Evolutionary conservation across 2,888 invertebrate species (phyloP).

Genomic region (Priocnemis perturbator): DNA sequence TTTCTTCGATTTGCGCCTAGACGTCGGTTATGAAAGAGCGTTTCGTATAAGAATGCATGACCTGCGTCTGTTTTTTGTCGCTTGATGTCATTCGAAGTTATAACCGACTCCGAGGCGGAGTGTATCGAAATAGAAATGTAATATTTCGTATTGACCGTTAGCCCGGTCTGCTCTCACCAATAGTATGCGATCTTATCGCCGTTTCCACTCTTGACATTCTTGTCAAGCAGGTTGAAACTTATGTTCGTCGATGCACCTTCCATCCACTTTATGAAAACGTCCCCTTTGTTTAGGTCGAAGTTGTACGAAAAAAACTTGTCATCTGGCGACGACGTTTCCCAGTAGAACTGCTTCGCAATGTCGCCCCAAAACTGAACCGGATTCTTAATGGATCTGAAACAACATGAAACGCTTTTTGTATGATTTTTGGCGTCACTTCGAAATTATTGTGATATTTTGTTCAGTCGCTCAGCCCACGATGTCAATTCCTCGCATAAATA

Average conservation of each 20-base stretch:
- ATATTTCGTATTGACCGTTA: neutral
- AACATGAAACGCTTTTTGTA: neutral
- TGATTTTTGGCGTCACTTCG: neutral
- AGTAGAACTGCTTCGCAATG: conserved; percentile 94
- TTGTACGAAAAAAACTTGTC: conserved; percentile 92
- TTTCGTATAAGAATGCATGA: no score
- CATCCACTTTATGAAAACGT: conserved; percentile 95
- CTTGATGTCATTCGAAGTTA: no score
- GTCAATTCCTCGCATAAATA: neutral
- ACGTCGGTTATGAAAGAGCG: no score
- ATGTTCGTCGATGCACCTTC: conserved; percentile 96
- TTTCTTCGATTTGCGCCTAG: no score
- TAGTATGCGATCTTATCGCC: conserved; percentile 95
- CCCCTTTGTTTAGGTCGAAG: conserved; percentile 92
- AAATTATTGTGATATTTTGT: neutral
- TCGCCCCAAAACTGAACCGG: conserved; percentile 96
- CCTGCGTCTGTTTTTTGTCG: no score
- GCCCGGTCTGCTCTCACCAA: conserved; percentile 80
- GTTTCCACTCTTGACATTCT: conserved; percentile 90
- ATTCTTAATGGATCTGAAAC: conserved; percentile 84
- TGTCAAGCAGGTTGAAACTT: conserved; percentile 95
- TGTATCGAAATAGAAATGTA: neutral
- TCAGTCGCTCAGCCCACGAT: neutral
- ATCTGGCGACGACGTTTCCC: conserved; percentile 87
- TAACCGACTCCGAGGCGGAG: no score